Percentiles rank a stretch among this genome's conserved stretches.
Conservation (phyloP, 2,888 invertebrate species). For the Oithona nana region DNA sequence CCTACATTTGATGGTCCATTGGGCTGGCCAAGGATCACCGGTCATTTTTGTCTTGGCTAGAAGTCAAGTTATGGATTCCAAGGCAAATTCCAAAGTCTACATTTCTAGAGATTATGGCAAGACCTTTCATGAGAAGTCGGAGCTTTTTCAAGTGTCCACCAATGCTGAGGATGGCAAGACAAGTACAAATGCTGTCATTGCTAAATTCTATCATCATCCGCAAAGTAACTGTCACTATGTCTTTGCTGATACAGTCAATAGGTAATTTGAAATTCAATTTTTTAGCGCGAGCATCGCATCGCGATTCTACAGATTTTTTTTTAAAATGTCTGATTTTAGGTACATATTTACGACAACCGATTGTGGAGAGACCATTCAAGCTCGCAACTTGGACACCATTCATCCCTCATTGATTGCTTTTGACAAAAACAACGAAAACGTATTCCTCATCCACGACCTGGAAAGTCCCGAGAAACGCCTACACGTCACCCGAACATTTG, state of each 20-base stretch:
- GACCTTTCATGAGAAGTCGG: slow-evolving; percentile 52
- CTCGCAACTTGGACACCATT: slow-evolving; percentile 42
- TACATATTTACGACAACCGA: slow-evolving; percentile 54
- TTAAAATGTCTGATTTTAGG: too few species aligned
- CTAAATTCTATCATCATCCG: slow-evolving; percentile 67
- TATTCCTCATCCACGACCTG: slow-evolving; percentile 56
- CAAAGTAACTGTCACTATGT: slow-evolving; percentile 60
- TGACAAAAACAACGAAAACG: slow-evolving; percentile 46
- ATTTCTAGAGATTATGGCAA: slow-evolving; percentile 73
- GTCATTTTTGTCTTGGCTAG: slow-evolving; percentile 49
- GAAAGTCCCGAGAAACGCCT: slow-evolving; percentile 39
- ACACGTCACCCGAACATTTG: slow-evolving; percentile 14
- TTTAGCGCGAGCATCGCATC: too few species aligned
- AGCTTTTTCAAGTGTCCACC: slow-evolving; percentile 40
- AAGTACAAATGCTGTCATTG: slow-evolving; percentile 49
- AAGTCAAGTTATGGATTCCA: slow-evolving; percentile 18
- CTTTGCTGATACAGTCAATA: slow-evolving; percentile 58
- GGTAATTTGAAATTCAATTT: too few species aligned
- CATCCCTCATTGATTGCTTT: slow-evolving; percentile 57
- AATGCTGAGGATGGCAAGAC: slow-evolving; percentile 21
- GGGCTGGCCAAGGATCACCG: slow-evolving; percentile 71
- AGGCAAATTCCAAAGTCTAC: slow-evolving; percentile 48
- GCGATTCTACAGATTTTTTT: too few species aligned
- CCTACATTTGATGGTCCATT: slow-evolving; percentile 72
- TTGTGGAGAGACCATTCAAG: slow-evolving; percentile 45